Evolutionary conservation across 2,888 invertebrate species (phyloP), one percentile per base, ranked within the genome.

Genomic region (Melinaea marsaeus): DNA sequence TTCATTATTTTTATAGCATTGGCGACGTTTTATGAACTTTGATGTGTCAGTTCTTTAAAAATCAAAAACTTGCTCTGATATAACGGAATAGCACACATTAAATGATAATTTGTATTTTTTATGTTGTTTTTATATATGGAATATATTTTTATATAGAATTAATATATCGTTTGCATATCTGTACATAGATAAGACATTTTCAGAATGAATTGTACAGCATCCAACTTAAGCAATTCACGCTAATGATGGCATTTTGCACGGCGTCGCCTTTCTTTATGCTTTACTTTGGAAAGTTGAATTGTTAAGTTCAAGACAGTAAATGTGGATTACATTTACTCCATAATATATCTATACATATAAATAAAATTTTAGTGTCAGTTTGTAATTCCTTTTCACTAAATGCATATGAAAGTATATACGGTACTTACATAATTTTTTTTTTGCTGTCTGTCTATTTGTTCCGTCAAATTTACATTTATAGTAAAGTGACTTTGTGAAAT

Each of bases 181-280:
- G 69, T 66, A 68, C 68, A 45, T 13, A 45, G 64, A 68, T 68
- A 69, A 69, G 69, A 69, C 62, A 66, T 60, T 67, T 65, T 64
- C 48, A 67, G 62, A 61, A 63, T 64, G 61, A 68, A 61, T 68
- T 64, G 69, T 69, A 62, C 60, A 62, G 62, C 64, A 63, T 69
- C 64, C 68, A 69, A 69, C 61, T 69, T 68, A 68, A 69, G 68
- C 65, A 68, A 65, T 69, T 68, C 64, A 56, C 62, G 55, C 64
- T 68, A 68, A 68, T 66, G 68, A 68, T 64, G 64, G 64, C 66
- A 60, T 67, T 64, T 67, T 68, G 64, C 60, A 64, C 60, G 62
- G 63, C 65, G 69, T 61, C 62, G 63, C 63, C 32, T 62, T 66
- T 65, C 69, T 68, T 68, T 67, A 58, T 64, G 45, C 57, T 54